Evolutionary conservation across 2,888 invertebrate genomes (phyloP).

Genomic region (Tromatobia lineatoria): DNA sequence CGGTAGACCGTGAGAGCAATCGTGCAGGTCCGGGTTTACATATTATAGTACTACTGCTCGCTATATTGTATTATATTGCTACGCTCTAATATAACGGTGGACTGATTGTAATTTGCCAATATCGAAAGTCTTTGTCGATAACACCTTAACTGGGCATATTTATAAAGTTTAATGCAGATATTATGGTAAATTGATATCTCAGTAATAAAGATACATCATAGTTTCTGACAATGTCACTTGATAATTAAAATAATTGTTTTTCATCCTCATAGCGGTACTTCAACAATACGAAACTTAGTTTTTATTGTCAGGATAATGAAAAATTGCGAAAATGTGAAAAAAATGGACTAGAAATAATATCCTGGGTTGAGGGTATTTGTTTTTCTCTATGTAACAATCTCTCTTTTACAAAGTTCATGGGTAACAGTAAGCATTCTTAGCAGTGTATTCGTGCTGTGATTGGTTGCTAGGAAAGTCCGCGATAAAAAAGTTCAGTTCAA

Average conservation of each 20-base stretch:
- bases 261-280: neutral
- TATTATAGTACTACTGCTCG: conserved; percentile 49
- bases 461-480: no score
- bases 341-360: no score
- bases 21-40: conserved; percentile 67
- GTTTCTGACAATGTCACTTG: neutral
- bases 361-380: no score
- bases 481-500: no score
- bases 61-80: conserved; percentile 25
- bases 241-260: neutral
- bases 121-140: conserved; percentile 80
- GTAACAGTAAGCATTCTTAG: no score
- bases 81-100: conserved; percentile 24
- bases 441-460: no score
- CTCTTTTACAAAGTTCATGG: no score
- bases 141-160: conserved; percentile 70
- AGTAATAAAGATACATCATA: neutral
- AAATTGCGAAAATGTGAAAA: no score
- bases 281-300: no score
- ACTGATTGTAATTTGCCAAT: conserved; percentile 78
- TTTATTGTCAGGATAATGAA: no score
- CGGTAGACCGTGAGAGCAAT: conserved; percentile 67
- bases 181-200: conserved; percentile 13
- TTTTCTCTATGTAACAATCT: no score
- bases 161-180: conserved; percentile 12